Conservation (phyloP, 2,113 vertebrate genomes). For the Lepus timidus region DNA sequence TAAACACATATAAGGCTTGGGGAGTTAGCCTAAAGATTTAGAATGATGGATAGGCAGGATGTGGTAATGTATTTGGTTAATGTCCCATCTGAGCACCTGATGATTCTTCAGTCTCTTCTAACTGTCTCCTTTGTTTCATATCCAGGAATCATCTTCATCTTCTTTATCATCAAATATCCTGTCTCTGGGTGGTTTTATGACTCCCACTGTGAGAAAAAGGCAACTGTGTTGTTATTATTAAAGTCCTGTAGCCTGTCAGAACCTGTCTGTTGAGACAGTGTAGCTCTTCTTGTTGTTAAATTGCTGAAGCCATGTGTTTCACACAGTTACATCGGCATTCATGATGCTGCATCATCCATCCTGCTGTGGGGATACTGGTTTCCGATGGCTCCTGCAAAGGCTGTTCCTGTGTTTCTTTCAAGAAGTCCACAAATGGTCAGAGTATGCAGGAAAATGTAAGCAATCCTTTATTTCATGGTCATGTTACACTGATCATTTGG, state of each 20-base stretch:
- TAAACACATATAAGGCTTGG: background rate
- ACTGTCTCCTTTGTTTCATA: background rate
- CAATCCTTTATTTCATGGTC: background rate
- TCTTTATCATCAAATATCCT: background rate
- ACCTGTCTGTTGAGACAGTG: background rate
- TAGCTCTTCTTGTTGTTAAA: background rate
- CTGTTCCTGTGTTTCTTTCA: background rate
- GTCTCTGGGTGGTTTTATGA: background rate
- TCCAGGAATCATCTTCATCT: background rate
- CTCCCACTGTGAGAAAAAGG: background rate
- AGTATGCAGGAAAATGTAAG: background rate
- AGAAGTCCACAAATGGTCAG: slow-evolving; percentile 41
- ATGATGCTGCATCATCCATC: background rate
- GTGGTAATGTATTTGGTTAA: background rate
- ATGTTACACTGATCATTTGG: slow-evolving; percentile 21
- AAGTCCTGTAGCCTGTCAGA: background rate
- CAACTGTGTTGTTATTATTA: background rate
- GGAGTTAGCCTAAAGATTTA: background rate
- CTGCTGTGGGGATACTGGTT: background rate
- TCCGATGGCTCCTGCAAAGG: background rate
- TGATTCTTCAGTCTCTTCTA: background rate
- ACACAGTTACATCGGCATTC: background rate
- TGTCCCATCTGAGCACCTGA: background rate
- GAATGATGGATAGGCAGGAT: background rate
- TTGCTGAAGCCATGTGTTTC: background rate